These are phyloP conservation scores for Halichoeres trimaculatus DNA, from an alignment of 2,113 vertebrate genomes.

Conservation along the genomic window DNA sequence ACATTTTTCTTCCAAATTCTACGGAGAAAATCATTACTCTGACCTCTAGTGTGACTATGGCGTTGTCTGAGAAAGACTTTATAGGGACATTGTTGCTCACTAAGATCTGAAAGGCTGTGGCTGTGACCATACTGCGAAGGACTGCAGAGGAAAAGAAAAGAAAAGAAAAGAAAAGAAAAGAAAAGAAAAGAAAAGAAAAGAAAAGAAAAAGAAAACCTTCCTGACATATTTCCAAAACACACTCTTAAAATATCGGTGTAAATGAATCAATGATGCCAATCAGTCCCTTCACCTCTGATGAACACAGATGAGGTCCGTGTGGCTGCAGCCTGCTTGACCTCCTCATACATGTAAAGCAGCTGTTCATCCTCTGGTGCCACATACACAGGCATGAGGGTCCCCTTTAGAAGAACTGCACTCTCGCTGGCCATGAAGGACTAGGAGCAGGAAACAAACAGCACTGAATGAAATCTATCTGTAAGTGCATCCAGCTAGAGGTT, in stretches of 20 bases:
- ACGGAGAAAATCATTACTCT: constrained; percentile 12
- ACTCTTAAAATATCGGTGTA: neutral
- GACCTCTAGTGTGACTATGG: constrained; percentile 83
- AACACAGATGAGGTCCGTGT: constrained; percentile 77
- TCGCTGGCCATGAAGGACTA: constrained; percentile 84
- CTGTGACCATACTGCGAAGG: constrained; percentile 82
- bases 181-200: too few relatives aligned
- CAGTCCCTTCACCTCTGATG: constrained; percentile 74
- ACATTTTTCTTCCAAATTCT: neutral
- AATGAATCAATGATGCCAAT: neutral
- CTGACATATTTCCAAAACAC: neutral
- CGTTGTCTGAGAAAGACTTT: constrained; percentile 75
- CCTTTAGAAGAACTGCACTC: constrained; percentile 68
- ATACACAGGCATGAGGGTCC: constrained; percentile 82
- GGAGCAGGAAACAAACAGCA: neutral
- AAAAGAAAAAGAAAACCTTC: neutral
- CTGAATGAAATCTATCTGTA: neutral
- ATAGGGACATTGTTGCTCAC: constrained; percentile 80
- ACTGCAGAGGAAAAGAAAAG: constrained; percentile 68
- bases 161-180: too few relatives aligned
- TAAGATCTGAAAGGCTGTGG: constrained; percentile 84
- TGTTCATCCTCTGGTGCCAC: constrained; percentile 82
- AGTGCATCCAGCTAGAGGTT: neutral
- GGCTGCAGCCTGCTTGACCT: constrained; percentile 80
- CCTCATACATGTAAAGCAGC: constrained; percentile 84